A percentile compares a stretch with the other conserved stretches of the same genome.
phyloP scores from a whole-genome alignment of 2,797 vertebrate species.

The Diplodus puntazzo region DNA sequence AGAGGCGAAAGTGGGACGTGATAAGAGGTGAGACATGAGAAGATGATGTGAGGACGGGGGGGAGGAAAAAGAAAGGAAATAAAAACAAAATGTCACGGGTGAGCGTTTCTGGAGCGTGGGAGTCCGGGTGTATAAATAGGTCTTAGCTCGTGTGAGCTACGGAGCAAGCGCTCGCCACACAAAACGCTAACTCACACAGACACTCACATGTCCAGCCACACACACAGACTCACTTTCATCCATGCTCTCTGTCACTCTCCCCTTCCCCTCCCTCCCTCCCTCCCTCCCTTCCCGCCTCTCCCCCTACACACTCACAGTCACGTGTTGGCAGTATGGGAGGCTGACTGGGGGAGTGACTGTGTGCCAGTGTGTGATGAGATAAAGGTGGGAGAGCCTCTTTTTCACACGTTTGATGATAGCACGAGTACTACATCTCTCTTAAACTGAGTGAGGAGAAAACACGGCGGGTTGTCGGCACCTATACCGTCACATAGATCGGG shows the following conservation, averaged over 20 bases:
- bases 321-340: conserved; percentile 32
- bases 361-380: conserved; percentile 2
- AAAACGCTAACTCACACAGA: conserved; percentile 57
- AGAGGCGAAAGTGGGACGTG: conserved; percentile 10
- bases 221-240: conserved; percentile 49
- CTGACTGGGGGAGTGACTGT: conserved; percentile 13
- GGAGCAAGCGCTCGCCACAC: conserved; percentile 29
- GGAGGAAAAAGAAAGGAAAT: conserved; percentile 20
- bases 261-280: not conserved
- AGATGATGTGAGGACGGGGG: conserved; percentile 8
- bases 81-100: conserved; percentile 42
- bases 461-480: not conserved
- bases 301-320: conserved; percentile 41
- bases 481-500: too few species aligned
- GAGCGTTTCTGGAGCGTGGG: conserved; percentile 45
- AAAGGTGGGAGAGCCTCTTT: conserved; percentile 7
- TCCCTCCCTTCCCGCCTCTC: not conserved
- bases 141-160: conserved; percentile 53
- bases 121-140: conserved; percentile 59
- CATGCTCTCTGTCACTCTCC: conserved; percentile 46
- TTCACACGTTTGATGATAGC: conserved; percentile 17
- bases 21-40: conserved; percentile 16
- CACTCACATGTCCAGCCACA: conserved; percentile 65
- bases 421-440: not conserved
- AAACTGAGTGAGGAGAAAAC: not conserved